These are phyloP conservation scores for Dysdera silvatica DNA, from an alignment of 1,140 invertebrate genomes.

Conservation along the genomic window DNA sequence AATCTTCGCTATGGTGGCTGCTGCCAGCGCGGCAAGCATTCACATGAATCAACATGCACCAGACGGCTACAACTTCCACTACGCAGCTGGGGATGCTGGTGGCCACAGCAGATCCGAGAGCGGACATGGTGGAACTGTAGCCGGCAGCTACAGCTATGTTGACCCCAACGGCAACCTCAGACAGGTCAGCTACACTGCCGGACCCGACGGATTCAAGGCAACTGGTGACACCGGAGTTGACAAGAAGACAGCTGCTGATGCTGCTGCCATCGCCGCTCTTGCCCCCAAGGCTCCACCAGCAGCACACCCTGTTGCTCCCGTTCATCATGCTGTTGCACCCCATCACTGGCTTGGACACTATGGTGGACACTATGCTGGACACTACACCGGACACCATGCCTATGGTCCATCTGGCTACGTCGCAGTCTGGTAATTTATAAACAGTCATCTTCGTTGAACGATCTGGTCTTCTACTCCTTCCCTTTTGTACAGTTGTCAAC, in stretches of 20 bases:
- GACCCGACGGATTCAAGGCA: slow-evolving; percentile 45
- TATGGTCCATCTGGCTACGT: too few relatives aligned
- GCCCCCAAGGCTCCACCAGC: slow-evolving; percentile 28
- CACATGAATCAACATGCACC: slow-evolving; percentile 12
- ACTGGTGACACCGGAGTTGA: slow-evolving; percentile 31
- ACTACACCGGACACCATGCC: too few relatives aligned
- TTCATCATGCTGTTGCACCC: too few relatives aligned
- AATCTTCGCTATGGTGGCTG: too few relatives aligned
- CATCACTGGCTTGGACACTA: too few relatives aligned
- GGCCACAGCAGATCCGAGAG: slow-evolving; percentile 23
- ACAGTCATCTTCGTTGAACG: too few relatives aligned
- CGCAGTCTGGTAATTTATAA: too few relatives aligned
- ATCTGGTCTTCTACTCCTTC: too few relatives aligned
- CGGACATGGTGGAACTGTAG: slow-evolving; percentile 68
- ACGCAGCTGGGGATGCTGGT: slow-evolving; percentile 27
- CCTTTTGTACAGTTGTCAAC: too few relatives aligned
- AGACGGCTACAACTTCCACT: slow-evolving; percentile 27
- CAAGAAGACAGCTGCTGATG: slow-evolving; percentile 30
- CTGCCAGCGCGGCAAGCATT: slow-evolving; percentile 12
- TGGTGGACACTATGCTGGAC: too few relatives aligned
- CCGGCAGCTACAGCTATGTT: slow-evolving; percentile 75
- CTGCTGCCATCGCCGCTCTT: slow-evolving; percentile 29
- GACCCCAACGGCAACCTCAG: slow-evolving; percentile 71
- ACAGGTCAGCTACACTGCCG: slow-evolving; percentile 73
- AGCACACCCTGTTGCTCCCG: not conserved